phyloP scores from a whole-genome alignment of 1,140 invertebrate genomes.

The Charaxes varanes region DNA sequence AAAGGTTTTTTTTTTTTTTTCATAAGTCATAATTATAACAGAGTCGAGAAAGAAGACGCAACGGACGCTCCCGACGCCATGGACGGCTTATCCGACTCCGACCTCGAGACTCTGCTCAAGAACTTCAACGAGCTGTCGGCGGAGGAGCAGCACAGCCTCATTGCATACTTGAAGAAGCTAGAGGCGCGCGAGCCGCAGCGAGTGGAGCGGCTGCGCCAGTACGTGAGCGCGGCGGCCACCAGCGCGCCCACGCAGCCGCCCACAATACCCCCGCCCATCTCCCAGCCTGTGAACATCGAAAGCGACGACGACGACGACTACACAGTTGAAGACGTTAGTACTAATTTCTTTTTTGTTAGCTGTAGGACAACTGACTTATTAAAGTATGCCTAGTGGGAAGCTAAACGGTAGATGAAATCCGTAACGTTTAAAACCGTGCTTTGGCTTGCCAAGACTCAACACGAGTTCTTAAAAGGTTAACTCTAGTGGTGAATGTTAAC shows the following conservation, averaged over 20 bases:
- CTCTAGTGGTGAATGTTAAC: no score
- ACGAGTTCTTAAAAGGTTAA: no score
- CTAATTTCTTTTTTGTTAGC: no score
- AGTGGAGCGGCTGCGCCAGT: slow-evolving; percentile 78
- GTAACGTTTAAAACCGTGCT: no score
- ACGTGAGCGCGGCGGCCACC: slow-evolving; percentile 46
- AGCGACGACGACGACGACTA: slow-evolving; percentile 65
- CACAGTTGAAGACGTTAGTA: slow-evolving; percentile 53
- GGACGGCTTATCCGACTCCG: slow-evolving; percentile 83
- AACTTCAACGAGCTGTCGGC: slow-evolving; percentile 84
- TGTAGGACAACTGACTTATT: no score
- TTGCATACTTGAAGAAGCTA: slow-evolving; percentile 85
- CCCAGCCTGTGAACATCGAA: slow-evolving; percentile 28
- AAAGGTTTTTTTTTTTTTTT: neutral
- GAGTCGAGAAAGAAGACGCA: slow-evolving; percentile 36
- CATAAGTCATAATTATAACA: slow-evolving; percentile 14
- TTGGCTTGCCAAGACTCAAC: no score
- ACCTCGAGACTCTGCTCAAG: slow-evolving; percentile 83
- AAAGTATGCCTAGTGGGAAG: no score
- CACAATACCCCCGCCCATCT: neutral
- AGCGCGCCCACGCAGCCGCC: slow-evolving; percentile 7
- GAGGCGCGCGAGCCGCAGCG: slow-evolving; percentile 81
- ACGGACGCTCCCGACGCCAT: slow-evolving; percentile 68
- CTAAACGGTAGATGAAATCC: no score
- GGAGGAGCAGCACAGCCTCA: slow-evolving; percentile 86